Evolutionary conservation across 2,888 invertebrate genomes (phyloP), one percentile per base, ranked within the genome.

Genomic region (Chelonus formosanus): DNA sequence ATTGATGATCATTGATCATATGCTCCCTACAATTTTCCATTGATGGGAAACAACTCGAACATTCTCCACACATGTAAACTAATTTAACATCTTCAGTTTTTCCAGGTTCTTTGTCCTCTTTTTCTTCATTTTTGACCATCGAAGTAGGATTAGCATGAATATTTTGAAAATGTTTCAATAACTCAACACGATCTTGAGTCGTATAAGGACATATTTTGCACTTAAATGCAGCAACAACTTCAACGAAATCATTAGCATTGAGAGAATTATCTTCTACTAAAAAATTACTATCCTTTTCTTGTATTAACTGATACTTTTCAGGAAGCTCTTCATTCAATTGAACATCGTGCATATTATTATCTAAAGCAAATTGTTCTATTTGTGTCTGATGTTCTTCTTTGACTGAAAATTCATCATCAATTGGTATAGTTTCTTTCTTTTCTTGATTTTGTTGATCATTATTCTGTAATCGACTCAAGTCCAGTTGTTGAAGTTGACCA

Each of bases 161-260:
- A 62, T 77, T 76, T 54, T 81, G 76, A 70, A 86, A 82, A 72
- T 86, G 86, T 52, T 78, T 75, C 54, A 85, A 71, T 10, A 87
- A 73, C 31, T 82, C 77, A 43, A 71, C 71, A 68, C 83, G 84
- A 67, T 85, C 84, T 68, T 83, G 80, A 32, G 85, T 85, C 2
- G 85, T 84, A 71, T 86, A 88, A 8, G 83, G 76, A 76, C 88
- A 88, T 69, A 87, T 85, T 76, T 86, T 86, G 78, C 88, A 88
- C 72, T 86, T 86, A 72, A 87, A 87, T 5, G 86, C 85, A 4
- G 87, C 85, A 3, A 88, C 86, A 48, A 87, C 84, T 76, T 88
- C 87, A 70, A 86, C 86, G 71, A 86, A 85, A 70, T 86, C 85
- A 60, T 83, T 84, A 56, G 85, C 72, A 69, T 81, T 78, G 45